A percentile compares a stretch with the other conserved stretches of the same genome.
Evolutionary conservation across 2,113 vertebrate genomes (phyloP).

Genomic region (Cynopterus brachyotis): DNA sequence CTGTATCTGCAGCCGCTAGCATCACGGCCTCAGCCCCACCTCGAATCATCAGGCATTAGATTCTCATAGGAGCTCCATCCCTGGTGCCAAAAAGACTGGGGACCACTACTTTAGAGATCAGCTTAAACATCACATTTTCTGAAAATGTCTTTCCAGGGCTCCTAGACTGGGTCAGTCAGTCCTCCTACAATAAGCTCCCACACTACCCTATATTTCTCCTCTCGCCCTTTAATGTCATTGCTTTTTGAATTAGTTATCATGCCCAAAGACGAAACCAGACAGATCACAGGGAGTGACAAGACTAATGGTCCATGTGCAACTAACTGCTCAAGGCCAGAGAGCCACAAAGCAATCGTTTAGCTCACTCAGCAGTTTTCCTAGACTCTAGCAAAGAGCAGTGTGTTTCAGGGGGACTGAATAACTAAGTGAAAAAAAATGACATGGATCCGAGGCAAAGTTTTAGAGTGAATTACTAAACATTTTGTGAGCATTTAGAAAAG

Average conservation of each 20-base stretch:
- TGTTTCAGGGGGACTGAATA: too few relatives aligned
- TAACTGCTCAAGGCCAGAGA: background rate
- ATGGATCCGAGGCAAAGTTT: background rate
- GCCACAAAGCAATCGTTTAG: background rate
- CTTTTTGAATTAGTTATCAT: background rate
- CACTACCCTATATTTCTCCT: background rate
- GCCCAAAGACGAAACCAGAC: background rate
- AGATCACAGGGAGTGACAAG: background rate
- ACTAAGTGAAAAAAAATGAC: background rate
- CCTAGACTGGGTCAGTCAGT: too few relatives aligned
- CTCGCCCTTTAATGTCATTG: background rate
- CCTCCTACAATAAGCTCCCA: background rate
- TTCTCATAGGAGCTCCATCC: too few relatives aligned
- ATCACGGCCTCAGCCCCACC: too few relatives aligned
- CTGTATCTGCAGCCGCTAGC: too few relatives aligned
- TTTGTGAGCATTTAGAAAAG: background rate
- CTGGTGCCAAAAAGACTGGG: too few relatives aligned
- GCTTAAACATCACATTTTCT: background rate
- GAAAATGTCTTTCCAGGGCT: background rate
- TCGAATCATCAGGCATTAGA: too few relatives aligned
- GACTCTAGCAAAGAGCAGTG: background rate
- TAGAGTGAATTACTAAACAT: background rate
- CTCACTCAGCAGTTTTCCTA: background rate
- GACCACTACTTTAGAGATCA: background rate
- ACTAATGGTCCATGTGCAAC: accelerated